These are phyloP conservation scores for Cryptocephalus primarius DNA, from an alignment of 2,888 invertebrate genomes.

Conservation along the genomic window DNA sequence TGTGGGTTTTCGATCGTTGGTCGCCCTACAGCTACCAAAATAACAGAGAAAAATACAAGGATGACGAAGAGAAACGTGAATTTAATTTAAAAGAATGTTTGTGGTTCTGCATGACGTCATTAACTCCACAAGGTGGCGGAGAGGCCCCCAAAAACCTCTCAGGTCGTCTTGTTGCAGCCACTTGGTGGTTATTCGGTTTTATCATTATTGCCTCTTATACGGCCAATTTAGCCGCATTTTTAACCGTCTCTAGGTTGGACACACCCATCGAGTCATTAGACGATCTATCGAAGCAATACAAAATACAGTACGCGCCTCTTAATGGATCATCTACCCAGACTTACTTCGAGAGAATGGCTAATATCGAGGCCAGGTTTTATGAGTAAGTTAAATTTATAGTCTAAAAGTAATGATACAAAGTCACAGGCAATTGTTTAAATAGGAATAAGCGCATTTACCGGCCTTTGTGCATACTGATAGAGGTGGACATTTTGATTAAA, in stretches of 20 bases:
- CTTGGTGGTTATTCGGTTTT: conserved; percentile 99
- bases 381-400: conserved; percentile 50
- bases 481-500: no score
- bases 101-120: conserved; percentile 98
- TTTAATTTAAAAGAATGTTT: conserved; percentile 93
- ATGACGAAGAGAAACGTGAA: conserved; percentile 87
- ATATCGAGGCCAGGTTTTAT: conserved; percentile 89
- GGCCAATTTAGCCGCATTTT: conserved; percentile 93
- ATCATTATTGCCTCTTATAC: conserved; percentile 98
- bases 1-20: conserved; percentile 96
- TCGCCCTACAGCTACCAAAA: conserved; percentile 96
- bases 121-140: conserved; percentile 91
- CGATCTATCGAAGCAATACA: conserved; percentile 83
- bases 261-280: conserved; percentile 89
- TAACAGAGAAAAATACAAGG: conserved; percentile 83
- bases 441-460: no score
- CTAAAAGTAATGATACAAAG: background rate
- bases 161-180: conserved; percentile 79
- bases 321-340: conserved; percentile 82
- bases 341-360: conserved; percentile 92
- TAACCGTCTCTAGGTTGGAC: conserved; percentile 88
- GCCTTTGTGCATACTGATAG: no score
- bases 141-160: conserved; percentile 95
- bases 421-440: no score
- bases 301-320: conserved; percentile 89